phyloP scores from a whole-genome alignment of 2,797 vertebrate species.

The Vireo griseus region DNA sequence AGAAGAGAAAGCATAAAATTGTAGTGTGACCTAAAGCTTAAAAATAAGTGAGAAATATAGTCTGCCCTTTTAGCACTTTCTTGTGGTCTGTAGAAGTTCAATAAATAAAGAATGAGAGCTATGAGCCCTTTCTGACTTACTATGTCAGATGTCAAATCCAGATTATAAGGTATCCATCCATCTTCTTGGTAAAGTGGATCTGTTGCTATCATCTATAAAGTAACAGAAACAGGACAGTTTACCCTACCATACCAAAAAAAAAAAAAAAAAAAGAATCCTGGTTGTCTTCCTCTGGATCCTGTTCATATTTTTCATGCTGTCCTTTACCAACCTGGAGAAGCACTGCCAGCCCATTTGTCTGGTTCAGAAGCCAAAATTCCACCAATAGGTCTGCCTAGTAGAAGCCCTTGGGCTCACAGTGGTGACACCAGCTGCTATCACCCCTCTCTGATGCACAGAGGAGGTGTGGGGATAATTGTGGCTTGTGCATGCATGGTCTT shows the following conservation, averaged over 20 bases:
- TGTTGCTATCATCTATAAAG: not conserved
- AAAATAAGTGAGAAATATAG: not conserved
- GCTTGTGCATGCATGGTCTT: not conserved
- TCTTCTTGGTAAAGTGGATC: not conserved
- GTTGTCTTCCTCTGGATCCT: not conserved
- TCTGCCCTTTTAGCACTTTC: not conserved
- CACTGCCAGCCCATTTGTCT: not conserved
- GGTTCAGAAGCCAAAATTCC: not conserved
- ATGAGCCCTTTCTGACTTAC: not conserved
- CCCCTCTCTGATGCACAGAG: not conserved
- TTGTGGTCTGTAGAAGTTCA: not conserved
- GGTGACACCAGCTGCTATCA: not conserved
- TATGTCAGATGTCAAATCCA: not conserved
- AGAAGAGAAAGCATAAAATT: not conserved
- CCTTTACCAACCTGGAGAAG: not conserved
- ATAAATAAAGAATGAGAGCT: not conserved
- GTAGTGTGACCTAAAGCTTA: not conserved
- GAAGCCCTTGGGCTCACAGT: not conserved
- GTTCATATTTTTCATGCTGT: not conserved
- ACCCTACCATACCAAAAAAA: not conserved
- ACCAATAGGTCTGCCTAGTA: rapidly evolving
- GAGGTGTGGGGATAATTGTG: not conserved
- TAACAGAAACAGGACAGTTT: not conserved
- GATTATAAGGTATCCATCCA: not conserved
- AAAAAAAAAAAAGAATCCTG: not conserved